These are phyloP conservation scores for Ctenochaetus hawaiiensis DNA, from an alignment of 2,797 vertebrate species.

Conservation along the genomic window DNA sequence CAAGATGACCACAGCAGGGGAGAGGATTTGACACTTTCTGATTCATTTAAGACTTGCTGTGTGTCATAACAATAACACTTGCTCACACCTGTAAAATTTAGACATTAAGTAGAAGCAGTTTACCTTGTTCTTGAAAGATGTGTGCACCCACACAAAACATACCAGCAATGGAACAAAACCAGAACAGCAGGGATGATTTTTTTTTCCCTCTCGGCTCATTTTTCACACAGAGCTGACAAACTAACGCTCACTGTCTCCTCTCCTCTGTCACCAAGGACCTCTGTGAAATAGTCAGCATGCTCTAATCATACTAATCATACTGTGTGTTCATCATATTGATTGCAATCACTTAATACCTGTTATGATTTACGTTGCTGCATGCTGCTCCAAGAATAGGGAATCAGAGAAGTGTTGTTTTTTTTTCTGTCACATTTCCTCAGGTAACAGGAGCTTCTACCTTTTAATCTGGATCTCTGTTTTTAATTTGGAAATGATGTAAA, in stretches of 20 bases:
- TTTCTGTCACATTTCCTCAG: neutral
- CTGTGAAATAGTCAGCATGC: neutral
- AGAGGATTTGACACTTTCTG: neutral
- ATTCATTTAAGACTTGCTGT: neutral
- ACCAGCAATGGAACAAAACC: constrained; percentile 7
- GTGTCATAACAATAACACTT: constrained; percentile 28
- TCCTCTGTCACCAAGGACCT: neutral
- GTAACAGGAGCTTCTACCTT: neutral
- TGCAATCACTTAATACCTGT: neutral
- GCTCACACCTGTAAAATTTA: constrained; percentile 5
- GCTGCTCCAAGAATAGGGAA: neutral
- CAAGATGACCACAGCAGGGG: neutral
- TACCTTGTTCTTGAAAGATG: neutral
- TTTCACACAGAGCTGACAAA: neutral
- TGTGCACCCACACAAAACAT: neutral
- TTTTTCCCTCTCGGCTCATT: neutral
- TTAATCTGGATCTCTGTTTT: neutral
- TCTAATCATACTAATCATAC: neutral
- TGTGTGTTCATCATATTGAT: constrained; percentile 15
- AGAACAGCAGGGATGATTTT: neutral
- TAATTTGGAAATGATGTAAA: neutral
- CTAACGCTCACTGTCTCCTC: neutral
- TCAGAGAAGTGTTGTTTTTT: neutral
- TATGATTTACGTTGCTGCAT: neutral
- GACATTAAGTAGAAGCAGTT: constrained; percentile 12